Evolutionary conservation across 1,140 invertebrate species (phyloP), one percentile per base, ranked within the genome.

Genomic region (Pectinophora gossypiella): DNA sequence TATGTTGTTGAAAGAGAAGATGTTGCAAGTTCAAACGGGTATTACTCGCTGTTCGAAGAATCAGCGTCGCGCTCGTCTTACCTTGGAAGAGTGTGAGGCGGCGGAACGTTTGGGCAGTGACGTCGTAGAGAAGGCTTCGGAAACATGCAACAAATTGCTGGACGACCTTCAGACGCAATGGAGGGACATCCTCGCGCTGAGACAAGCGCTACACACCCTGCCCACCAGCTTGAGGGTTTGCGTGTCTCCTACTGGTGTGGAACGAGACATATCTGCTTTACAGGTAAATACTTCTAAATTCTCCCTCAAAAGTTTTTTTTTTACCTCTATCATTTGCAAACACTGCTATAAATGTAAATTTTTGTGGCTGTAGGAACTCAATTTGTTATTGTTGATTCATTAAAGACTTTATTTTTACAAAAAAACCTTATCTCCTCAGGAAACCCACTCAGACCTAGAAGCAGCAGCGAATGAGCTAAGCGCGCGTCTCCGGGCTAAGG

Each of bases 201-300:
- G 94, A 27, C 93, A 95, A 75, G 82, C 94, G 13, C 76, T 95
- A 7, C 94, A 95, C 52, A 94, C 93, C 0, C 75, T 95, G 13
- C 94, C 94, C 0, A 93, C 91, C 51, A 89, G 92, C 21, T 85
- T 94, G 23, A 89, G 92, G 20, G 90, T 94, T 6, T 92, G 92
- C 0, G 91, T 96, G 0, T 94, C 94, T 2, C 93, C 94, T 0
- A 89, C 93, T 0, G 90, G 92, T 53, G 78, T 95, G 2, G 94
- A 96, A 67, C 84, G 91, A 22, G 93, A 94, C 40, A 94, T 95
- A 10, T 93, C 93, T 0, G 91, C 89, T 48, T 85, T 95, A 48
- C 83, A 87, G 72, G 83, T 86, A 64, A 61, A 32, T 44, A 52
- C 20, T n/a, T n/a, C n/a, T n/a, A n/a, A n/a, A n/a, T n/a, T n/a